Conservation (phyloP, 1,140 invertebrate species). For the Drosophila orosa region DNA sequence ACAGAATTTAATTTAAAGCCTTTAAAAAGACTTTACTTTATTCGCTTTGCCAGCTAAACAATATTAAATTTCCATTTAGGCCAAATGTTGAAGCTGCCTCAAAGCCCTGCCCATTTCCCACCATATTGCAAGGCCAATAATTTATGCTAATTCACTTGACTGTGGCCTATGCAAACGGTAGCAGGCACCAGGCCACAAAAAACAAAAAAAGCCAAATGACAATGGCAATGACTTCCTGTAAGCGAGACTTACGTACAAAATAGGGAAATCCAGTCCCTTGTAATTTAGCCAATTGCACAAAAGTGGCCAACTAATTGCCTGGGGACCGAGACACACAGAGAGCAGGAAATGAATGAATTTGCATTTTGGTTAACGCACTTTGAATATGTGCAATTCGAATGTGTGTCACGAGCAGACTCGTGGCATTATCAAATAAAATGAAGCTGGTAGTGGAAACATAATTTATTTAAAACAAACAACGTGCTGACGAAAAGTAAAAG, state of each 20-base stretch:
- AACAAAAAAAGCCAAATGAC: conserved; percentile 9
- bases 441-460: conserved; percentile 38
- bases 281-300: conserved; percentile 70
- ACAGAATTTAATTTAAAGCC: not conserved
- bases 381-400: conserved; percentile 23
- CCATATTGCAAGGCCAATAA: conserved; percentile 29
- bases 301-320: conserved; percentile 72
- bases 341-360: conserved; percentile 41
- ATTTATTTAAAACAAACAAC: conserved; percentile 69
- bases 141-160: conserved; percentile 63
- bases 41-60: conserved; percentile 8
- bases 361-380: conserved; percentile 48
- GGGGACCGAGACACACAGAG: conserved; percentile 33
- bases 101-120: conserved; percentile 12
- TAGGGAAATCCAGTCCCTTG: conserved; percentile 51
- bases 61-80: conserved; percentile 39
- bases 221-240: conserved; percentile 58
- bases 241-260: conserved; percentile 28
- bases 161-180: conserved; percentile 24
- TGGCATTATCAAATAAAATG: conserved; percentile 36
- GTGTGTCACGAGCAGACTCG: conserved; percentile 20
- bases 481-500: conserved; percentile 46
- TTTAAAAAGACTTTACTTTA: not conserved
- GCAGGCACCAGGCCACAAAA: conserved; percentile 23
- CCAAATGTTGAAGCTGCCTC: conserved; percentile 14